Conservation (phyloP, 2,113 vertebrate genomes). For the Pelvicachromis taeniatus region DNA sequence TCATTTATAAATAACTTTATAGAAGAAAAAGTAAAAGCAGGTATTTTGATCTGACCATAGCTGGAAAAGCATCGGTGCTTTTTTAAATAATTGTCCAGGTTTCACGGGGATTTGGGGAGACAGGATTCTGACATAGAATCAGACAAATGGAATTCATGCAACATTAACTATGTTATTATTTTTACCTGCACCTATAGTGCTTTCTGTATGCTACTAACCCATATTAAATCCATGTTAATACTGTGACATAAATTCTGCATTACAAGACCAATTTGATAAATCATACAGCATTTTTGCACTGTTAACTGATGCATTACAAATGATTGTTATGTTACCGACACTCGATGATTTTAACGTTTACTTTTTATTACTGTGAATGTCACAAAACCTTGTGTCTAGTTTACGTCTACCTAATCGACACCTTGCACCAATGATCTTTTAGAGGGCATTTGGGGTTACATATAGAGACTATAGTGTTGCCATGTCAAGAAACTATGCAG, state of each 20-base stretch:
- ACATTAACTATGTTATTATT: neutral
- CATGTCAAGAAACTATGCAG: neutral
- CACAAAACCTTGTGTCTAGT: neutral
- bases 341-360: no score
- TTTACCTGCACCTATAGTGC: neutral
- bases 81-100: neutral
- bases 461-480: neutral
- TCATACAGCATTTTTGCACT: neutral
- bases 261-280: neutral
- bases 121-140: neutral
- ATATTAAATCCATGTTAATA: neutral
- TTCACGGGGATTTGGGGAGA: neutral
- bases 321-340: neutral
- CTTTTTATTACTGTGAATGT: no score
- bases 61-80: neutral
- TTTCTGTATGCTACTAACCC: neutral
- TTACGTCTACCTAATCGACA: neutral
- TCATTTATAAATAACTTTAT: neutral
- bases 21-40: neutral
- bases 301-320: neutral
- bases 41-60: neutral
- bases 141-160: neutral
- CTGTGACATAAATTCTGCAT: neutral
- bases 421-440: neutral
- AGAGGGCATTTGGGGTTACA: neutral